These are phyloP conservation scores for Agapostemon virescens DNA, from an alignment of 2,888 invertebrate genomes.

Conservation along the genomic window DNA sequence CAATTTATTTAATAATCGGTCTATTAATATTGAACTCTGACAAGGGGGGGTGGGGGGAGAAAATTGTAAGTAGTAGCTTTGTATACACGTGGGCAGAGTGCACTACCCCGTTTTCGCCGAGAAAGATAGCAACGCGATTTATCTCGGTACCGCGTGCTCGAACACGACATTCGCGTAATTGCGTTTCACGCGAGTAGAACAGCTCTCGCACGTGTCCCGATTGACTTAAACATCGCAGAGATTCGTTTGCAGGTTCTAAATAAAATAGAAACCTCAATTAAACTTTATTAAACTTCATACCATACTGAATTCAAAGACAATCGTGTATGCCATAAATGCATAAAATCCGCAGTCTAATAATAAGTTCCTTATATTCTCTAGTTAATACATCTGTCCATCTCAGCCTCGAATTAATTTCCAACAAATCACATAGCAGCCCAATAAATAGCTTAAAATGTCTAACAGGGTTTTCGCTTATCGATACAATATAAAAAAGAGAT, in stretches of 20 bases:
- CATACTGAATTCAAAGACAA: slow-evolving; percentile 13
- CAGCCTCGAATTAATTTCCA: slow-evolving; percentile 67
- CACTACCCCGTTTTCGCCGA: not conserved
- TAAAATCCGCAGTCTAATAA: slow-evolving; percentile 19
- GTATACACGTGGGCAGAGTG: not conserved
- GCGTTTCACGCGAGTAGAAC: not conserved
- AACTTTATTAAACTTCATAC: slow-evolving; percentile 21
- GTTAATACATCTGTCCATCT: slow-evolving; percentile 14
- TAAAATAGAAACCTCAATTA: slow-evolving; percentile 17
- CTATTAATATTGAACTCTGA: not conserved
- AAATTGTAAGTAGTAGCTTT: not conserved
- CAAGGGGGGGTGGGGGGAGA: not conserved
- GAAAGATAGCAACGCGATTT: not conserved
- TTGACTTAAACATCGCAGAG: not conserved
- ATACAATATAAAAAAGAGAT: slow-evolving; percentile 45
- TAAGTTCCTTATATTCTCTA: slow-evolving; percentile 15
- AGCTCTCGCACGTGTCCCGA: not conserved
- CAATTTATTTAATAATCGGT: not conserved
- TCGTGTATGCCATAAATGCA: slow-evolving; percentile 18
- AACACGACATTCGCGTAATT: not conserved
- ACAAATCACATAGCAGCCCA: slow-evolving; percentile 73
- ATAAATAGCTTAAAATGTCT: slow-evolving; percentile 72
- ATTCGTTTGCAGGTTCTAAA: slow-evolving; percentile 9
- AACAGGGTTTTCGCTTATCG: slow-evolving; percentile 63
- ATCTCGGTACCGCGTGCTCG: not conserved